Evolutionary conservation across 2,797 vertebrate species (phyloP).

Genomic region (Enteromius unitaeniatus): DNA sequence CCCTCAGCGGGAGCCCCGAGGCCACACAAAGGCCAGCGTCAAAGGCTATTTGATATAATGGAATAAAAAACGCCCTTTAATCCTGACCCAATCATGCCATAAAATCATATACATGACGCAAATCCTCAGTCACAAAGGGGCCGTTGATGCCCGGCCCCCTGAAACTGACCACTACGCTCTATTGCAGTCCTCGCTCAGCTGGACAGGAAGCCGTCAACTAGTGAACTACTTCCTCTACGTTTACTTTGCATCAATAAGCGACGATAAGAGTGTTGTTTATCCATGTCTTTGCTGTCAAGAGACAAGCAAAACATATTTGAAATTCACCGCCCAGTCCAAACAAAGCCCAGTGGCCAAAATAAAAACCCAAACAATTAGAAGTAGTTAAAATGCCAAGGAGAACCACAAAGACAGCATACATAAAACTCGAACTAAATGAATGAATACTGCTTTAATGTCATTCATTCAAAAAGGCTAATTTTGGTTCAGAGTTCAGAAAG

Average conservation of each 20-base stretch:
- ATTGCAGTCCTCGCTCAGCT: conserved; percentile 41
- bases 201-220: conserved; percentile 55
- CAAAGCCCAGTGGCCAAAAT: conserved; percentile 43
- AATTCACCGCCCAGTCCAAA: conserved; percentile 32
- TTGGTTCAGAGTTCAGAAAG: background rate
- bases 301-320: conserved; percentile 42
- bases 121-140: conserved; percentile 56
- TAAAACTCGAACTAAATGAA: conserved; percentile 46
- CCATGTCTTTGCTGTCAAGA: conserved; percentile 36
- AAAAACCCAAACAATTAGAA: conserved; percentile 49
- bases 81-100: conserved; percentile 50
- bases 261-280: conserved; percentile 48
- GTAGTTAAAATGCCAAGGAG: conserved; percentile 51
- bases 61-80: conserved; percentile 55
- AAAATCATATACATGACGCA: conserved; percentile 61
- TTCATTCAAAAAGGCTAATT: background rate
- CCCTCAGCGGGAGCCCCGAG: conserved; percentile 29
- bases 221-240: conserved; percentile 52
- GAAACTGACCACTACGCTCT: conserved; percentile 32
- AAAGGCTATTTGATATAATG: conserved; percentile 42
- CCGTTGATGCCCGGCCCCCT: conserved; percentile 54
- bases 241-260: conserved; percentile 46
- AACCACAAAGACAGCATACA: conserved; percentile 22
- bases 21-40: conserved; percentile 46
- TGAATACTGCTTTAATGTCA: conserved; percentile 6